Evolutionary conservation across 2,797 vertebrate species (phyloP), one percentile per base, ranked within the genome.

Genomic region (Selene dorsalis): DNA sequence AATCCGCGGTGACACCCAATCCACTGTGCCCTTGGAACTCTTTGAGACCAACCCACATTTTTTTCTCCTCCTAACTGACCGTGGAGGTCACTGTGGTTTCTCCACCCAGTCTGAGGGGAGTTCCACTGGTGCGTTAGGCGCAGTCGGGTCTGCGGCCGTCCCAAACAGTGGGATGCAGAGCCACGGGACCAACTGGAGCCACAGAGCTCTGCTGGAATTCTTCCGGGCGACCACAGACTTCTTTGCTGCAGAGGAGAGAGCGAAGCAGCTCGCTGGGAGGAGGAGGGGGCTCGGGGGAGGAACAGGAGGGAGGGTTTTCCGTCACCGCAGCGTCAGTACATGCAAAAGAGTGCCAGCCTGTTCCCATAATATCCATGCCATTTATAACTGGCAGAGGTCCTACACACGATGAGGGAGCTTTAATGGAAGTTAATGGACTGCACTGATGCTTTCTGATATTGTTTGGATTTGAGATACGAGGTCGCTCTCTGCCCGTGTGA

Each of bases 21-120:
- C 90, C 74, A 94, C 95, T 0, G 20, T 96, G 2, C 95, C 96
- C 13, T 55, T 96, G 56, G 96, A 96, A 82, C 95, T 96, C 56
- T 96, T 96, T 57, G 95, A 96, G 85, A 94, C 92, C 75, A 96
- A 96, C 89, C 96, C 96, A 18, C 95, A 96, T 88, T 96, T 96
- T 87, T 96, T 96, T 52, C 93, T 96, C 65, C 92, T 96, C 48
- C 88, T 96, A 14, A 95, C 94, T 9, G 86, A 83, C 28, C 87
- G 62, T 2, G 95, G 96, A n/a, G 95, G 96, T 57, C 96, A 96
- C 84, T 96, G 96, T 3, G 93, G 95, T 58, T 96, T 96, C 89
- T 91, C 93, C 84, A 90, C 91, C 80, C 84, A 71, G 22, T 62
- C 80, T 0, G 83, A 85, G 2, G 88, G 83, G 26, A 77, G 78